Evolutionary conservation across 2,888 invertebrate genomes (phyloP), one percentile per base, ranked within the genome.

Genomic region (Drosophila gaucha): DNA sequence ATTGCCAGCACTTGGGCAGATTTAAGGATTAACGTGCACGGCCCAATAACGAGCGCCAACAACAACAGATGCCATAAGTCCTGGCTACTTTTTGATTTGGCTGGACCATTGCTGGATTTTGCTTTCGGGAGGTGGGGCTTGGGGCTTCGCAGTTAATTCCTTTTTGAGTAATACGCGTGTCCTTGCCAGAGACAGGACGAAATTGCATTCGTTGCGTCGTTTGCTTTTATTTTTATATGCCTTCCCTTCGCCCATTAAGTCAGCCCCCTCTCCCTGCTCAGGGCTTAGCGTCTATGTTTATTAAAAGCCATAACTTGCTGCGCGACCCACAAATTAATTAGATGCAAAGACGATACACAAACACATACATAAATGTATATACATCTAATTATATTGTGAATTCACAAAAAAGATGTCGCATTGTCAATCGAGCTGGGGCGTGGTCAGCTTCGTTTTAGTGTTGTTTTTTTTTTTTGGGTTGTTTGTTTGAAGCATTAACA

Each of bases 1-100:
- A 54, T 62, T 60, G 60, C 67, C 68, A 67, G 85, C 88, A 84
- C 89, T 86, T 86, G 85, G 89, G 78, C 71, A 88, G 85, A 86
- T 88, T 86, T 86, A 74, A 74, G 85, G 88, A 86, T 86, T 86
- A 86, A 88, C 87, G 80, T 86, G 86, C 86, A 74, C 79, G 79
- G 79, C 73, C 78, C 68, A 69, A 78, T 76, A 76, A 74, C 72
- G 62, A 63, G 69, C 56, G 31, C 39, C 44, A 28, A 26, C 24
- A 51, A 22, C 46, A 66, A 30, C 52, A 50, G 68, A 77, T 67
- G 60, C 77, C 76, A 75, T 77, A 78, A 78, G 80, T 80, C 73
- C 68, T 62, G 79, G 68, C 69, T 80, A 80, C 78, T 84, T 86
- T 76, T 79, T 66, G 82, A 74, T 80, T 80, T 74, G 78, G 41